Base-by-base conservation (phyloP, 2,888 invertebrate species). In the Drosophila formosana region DNA sequence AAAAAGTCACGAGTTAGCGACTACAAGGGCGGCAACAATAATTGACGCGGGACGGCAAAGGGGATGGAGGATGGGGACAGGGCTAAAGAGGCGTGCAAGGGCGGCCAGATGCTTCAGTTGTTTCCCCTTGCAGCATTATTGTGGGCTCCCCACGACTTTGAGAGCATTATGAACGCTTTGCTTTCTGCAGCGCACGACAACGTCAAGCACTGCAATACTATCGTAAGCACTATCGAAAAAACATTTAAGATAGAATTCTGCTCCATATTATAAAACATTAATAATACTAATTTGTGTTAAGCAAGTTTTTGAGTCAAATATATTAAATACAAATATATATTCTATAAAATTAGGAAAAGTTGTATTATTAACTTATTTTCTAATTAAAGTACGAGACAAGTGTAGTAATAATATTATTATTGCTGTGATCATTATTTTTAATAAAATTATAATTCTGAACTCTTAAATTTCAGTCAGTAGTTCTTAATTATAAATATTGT, bases 1-100 rank as follows among this genome's bases (percentile, higher is more conserved):
- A 18, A 51, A 70, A 58, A 66, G 53, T 62, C 66, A 66, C 56
- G 34, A 69, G 43, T 30, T 32, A 55, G 56, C 49, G 47, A 75
- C 71, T 51, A 71, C 71, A 75, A 71, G 71, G 75, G 57, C 66
- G 26, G 30, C 41, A 25, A 30, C 30, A 49, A 45, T 57, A 68
- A 64, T 53, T 64, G 50, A 4, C 6, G 45, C 11, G 8, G 13
- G 5, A 13, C 1, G 34, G 4, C 8, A 13, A 4, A 26, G 37
- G 37, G n/a, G 2, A n/a, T 2, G 37, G n/a, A 2, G n/a, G 11
- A 3, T 4, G 34, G 34, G 11, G n/a, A 34, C 9, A 4, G n/a
- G 37, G 37, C 11, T 4, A 37, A 9, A 4, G n/a, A 11, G n/a
- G 32, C 2, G 3, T 9, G 9, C 4, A 34, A 11, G 11, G 23